These are phyloP conservation scores for Endotricha flammealis DNA, from an alignment of 2,888 invertebrate species.

Conservation along the genomic window DNA sequence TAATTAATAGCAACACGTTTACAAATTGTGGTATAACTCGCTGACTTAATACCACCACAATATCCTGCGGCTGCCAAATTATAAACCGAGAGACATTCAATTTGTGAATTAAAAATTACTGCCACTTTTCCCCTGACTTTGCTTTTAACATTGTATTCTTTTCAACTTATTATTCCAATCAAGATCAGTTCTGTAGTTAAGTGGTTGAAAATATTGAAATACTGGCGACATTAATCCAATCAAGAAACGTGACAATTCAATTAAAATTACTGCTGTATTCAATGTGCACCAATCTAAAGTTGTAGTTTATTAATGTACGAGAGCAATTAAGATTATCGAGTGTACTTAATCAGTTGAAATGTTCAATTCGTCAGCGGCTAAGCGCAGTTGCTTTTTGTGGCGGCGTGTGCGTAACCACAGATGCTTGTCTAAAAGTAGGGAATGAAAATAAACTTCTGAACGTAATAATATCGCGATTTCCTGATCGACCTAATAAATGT, in stretches of 20 bases:
- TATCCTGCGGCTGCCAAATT: conserved; percentile 9
- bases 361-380: conserved; percentile 8
- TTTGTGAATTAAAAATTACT: neutral
- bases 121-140: neutral
- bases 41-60: conserved; percentile 32
- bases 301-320: too few species aligned
- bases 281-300: too few species aligned
- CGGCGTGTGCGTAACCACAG: conserved; percentile 9
- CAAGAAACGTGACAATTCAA: too few species aligned
- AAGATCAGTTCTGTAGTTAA: too few species aligned
- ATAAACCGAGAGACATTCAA: conserved; percentile 1
- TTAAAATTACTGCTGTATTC: too few species aligned
- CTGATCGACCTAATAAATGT: conserved; percentile 63
- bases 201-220: too few species aligned
- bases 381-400: conserved; percentile 9
- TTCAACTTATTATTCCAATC: too few species aligned
- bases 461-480: conserved; percentile 52
- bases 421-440: conserved; percentile 20
- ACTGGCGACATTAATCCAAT: too few species aligned
- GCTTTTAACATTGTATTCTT: neutral
- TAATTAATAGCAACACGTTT: conserved; percentile 51
- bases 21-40: conserved; percentile 44
- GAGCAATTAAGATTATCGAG: neutral
- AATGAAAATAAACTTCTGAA: conserved; percentile 53
- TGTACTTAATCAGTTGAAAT: neutral